Evolutionary conservation across 1,140 invertebrate genomes (phyloP).

Genomic region (Scaptomyza pallida): DNA sequence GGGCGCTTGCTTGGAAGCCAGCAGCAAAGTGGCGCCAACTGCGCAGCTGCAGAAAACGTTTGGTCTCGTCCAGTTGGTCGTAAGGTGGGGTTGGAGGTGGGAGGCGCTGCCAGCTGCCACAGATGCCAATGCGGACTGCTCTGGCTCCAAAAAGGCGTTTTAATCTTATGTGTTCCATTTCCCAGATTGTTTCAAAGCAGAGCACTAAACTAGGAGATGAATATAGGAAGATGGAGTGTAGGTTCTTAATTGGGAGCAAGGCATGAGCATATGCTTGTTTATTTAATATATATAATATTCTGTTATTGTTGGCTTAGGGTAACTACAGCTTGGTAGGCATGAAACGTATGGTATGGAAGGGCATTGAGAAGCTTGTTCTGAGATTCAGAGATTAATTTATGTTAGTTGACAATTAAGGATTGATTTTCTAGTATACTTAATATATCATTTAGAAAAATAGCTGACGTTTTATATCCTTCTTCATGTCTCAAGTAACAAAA

Average conservation of each 20-base stretch:
- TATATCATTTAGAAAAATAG: too few species aligned
- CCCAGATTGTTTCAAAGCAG: constrained; percentile 59
- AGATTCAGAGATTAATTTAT: constrained; percentile 6
- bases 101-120: constrained; percentile 12
- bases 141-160: constrained; percentile 25
- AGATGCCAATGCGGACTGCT: neutral
- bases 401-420: neutral
- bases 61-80: constrained; percentile 69
- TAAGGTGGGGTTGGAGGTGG: constrained; percentile 14
- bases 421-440: too few species aligned
- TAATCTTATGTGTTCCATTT: constrained; percentile 69
- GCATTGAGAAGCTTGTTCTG: neutral
- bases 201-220: constrained; percentile 18
- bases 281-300: constrained; percentile 13
- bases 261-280: neutral
- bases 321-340: constrained; percentile 8
- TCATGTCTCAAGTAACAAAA: too few species aligned
- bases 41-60: constrained; percentile 69
- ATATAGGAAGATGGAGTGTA: neutral
- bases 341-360: neutral
- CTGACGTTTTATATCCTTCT: too few species aligned
- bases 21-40: constrained; percentile 49
- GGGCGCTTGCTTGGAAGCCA: constrained; percentile 69
- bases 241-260: neutral
- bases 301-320: neutral